phyloP scores from a whole-genome alignment of 2,797 vertebrate genomes.

The Limosa lapponica region DNA sequence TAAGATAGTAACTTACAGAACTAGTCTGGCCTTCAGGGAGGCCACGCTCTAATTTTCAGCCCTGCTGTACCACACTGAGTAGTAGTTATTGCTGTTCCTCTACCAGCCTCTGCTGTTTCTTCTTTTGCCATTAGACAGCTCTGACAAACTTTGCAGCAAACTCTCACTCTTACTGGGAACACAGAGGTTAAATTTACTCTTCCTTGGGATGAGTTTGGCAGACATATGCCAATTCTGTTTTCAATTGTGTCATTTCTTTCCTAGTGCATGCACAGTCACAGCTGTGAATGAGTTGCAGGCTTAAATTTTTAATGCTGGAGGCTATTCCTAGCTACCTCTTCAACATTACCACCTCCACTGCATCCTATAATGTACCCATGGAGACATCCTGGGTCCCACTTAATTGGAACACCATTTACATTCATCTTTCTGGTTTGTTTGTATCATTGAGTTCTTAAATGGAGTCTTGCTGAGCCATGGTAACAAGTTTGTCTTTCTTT shows the following conservation, averaged over 20 bases:
- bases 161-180: not conserved
- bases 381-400: constrained; percentile 29
- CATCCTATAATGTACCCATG: not conserved
- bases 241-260: not conserved
- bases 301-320: constrained; percentile 65
- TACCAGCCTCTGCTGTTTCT: not conserved
- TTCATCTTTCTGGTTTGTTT: constrained; percentile 20
- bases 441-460: not conserved
- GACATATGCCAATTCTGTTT: not conserved
- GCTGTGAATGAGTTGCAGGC: constrained; percentile 2
- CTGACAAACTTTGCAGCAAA: not conserved
- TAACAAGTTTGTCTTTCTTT: not conserved
- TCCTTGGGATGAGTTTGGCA: not conserved
- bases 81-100: not conserved
- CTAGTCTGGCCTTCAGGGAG: not conserved
- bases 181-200: not conserved
- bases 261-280: constrained; percentile 21
- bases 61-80: not conserved
- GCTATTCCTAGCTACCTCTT: constrained; percentile 46
- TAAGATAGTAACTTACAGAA: not conserved
- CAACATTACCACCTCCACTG: constrained; percentile 9
- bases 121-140: not conserved
- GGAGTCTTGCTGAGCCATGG: not conserved
- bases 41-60: not conserved
- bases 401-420: constrained; percentile 43